Base-by-base conservation (phyloP, 2,113 vertebrate species). In the Larimichthys polyactis region DNA sequence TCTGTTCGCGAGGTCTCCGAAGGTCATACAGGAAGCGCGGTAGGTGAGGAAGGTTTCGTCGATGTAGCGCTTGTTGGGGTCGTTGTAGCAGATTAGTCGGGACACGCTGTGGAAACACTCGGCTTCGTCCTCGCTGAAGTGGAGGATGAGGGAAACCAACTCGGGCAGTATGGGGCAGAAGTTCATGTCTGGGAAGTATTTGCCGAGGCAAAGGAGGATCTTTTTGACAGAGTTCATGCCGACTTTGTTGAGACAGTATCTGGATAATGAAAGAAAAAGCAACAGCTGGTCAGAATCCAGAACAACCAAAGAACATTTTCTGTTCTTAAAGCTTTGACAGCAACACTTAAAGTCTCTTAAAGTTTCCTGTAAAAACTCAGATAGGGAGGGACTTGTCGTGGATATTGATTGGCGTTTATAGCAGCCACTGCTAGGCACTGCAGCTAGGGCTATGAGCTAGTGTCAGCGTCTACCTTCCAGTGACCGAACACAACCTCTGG, bases 21-120 rank as follows among this genome's bases (percentile, higher is more conserved):
- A 97, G 60, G 97, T 97, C 96, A 97, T 97, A 80, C 96, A 96
- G 58, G 96, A 97, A 2, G 96, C 96, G 12, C 94, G 92, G 83
- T 96, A 95, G 36, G 95, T 96, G 68, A 97, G 91, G 86, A 97
- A 97, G 57, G 95, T 96, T 85, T 96, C 95, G 89, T 97, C 96
- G 3, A 97, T 92, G 89, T 96, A 97, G 49, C 90, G 94, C 85
- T 95, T 95, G 72, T 96, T 95, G 16, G 95, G 93, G 79, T 96
- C 93, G 0, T 93, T 94, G 93, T 95, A 97, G 71, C 93, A 89
- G 4, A 97, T 90, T 8, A 97, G 96, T 22, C 93, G 91, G 51
- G 95, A 94, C 69, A 95, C 72, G 5, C 95, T 95, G 92, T 96
- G 93, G 20, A 97, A 97, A 59, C 97, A 97, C 85, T 96, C 96